phyloP scores from a whole-genome alignment of 2,888 invertebrate genomes.

The Anoncus sp. region DNA sequence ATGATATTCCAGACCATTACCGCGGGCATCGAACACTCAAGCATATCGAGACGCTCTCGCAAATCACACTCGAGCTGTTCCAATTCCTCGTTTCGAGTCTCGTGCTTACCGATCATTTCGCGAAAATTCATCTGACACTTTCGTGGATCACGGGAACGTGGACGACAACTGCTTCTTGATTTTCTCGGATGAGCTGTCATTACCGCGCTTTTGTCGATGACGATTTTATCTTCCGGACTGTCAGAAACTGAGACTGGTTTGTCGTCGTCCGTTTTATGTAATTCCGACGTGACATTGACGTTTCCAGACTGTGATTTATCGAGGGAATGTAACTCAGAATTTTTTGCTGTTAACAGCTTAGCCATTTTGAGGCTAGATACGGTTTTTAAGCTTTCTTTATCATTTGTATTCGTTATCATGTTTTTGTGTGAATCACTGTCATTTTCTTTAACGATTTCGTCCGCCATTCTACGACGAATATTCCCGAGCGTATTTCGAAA shows the following conservation, averaged over 20 bases:
- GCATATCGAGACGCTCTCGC: slow-evolving; percentile 84
- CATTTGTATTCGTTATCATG: neutral
- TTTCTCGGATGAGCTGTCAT: slow-evolving; percentile 10
- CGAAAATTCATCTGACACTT: slow-evolving; percentile 70
- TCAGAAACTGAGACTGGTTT: slow-evolving; percentile 7
- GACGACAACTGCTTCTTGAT: slow-evolving; percentile 36
- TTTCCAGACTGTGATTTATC: slow-evolving; percentile 4
- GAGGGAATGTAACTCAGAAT: neutral
- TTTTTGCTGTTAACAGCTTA: slow-evolving; percentile 15
- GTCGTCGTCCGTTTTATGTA: neutral
- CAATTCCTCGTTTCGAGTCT: slow-evolving; percentile 84
- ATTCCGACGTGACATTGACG: neutral
- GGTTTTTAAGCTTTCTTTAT: too few relatives aligned
- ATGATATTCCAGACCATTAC: slow-evolving; percentile 86
- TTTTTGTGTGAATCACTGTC: slow-evolving; percentile 5
- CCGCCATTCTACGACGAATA: slow-evolving; percentile 26
- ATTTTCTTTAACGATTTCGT: slow-evolving; percentile 6
- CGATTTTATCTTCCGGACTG: slow-evolving; percentile 6
- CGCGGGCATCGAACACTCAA: slow-evolving; percentile 87
- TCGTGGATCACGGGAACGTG: slow-evolving; percentile 37
- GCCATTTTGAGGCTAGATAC: too few relatives aligned
- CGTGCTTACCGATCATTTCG: slow-evolving; percentile 84
- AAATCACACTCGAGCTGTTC: slow-evolving; percentile 85
- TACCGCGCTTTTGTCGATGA: neutral
- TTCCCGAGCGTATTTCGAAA: neutral